Evolutionary conservation across 2,113 vertebrate species (phyloP), one percentile per base, ranked within the genome.

Genomic region (Vanacampus margaritifer): DNA sequence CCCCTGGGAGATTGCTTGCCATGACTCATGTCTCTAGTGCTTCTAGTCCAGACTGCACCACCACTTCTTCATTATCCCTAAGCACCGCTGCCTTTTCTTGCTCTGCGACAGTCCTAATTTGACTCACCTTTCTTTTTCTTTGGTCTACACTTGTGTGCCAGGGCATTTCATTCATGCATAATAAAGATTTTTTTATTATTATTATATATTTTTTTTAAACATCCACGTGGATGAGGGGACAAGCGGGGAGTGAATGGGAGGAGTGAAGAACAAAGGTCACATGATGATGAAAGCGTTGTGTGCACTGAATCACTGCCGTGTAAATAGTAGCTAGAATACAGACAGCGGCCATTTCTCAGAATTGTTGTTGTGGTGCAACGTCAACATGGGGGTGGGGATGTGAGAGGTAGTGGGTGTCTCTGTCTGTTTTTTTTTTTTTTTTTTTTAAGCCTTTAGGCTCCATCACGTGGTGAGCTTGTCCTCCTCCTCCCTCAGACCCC

Each of bases 11-110:
- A 71, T 45, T 60, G 75, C 72, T 78, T 67, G 75, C 82, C 82
- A 83, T 90, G 90, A 91, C 85, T 91, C 90, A 90, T 89, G 88
- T 91, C 89, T 89, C 84, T 65, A 72, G 81, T 75, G 85, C 83
- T 87, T 84, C 85, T 81, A 75, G 85, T 84, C 82, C 86, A 86
- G 83, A 86, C 80, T 79, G 68, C 75, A 46, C 67, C 67, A 69
- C 67, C 64, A 35, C 68, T 77, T 51, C 56, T 37, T 50, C 57
- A 69, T 71, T 73, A 64, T 81, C 76, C 51, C 56, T 2, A 35
- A 71, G 54, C 79, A 67, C 70, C 26, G 0, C 72, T 62, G 68
- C 70, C 35, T 58, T 64, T 69, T 72, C 41, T 59, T 60, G 23
- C 62, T 69, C 41, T 10, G 41, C 35, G n/a, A 57, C 0, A 32